Percentiles rank a stretch among this genome's conserved stretches.
Evolutionary conservation across 2,888 invertebrate genomes (phyloP).

Genomic region (Catocala nupta): DNA sequence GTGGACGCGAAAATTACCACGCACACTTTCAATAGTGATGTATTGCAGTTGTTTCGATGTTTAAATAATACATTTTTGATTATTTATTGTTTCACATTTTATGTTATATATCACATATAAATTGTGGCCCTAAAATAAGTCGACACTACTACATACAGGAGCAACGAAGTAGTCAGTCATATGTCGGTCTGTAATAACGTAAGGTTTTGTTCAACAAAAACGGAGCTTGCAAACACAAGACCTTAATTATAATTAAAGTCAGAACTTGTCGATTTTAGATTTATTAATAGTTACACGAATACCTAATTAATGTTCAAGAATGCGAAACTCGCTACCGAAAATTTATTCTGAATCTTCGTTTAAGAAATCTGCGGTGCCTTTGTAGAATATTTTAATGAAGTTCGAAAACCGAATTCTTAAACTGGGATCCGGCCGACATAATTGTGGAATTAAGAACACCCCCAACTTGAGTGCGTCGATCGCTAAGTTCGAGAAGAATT

Average conservation of each 20-base stretch:
- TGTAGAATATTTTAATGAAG: conserved; percentile 79
- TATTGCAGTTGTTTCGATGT: no score
- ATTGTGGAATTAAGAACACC: conserved; percentile 70
- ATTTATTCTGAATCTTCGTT: conserved; percentile 54
- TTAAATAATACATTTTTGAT: no score
- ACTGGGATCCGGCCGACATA: conserved; percentile 56
- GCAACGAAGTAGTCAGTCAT: no score
- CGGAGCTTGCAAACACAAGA: conserved; percentile 16
- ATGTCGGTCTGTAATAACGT: neutral
- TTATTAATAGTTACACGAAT: conserved; percentile 49
- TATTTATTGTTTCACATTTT: no score
- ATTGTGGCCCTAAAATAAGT: no score
- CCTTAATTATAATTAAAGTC: conserved; percentile 34
- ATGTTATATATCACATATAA: no score
- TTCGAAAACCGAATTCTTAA: conserved; percentile 64
- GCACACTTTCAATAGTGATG: no score
- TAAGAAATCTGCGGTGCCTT: conserved; percentile 60
- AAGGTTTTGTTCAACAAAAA: neutral
- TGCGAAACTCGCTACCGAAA: conserved; percentile 27
- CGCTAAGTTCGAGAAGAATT: conserved; percentile 34
- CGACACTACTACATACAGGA: no score
- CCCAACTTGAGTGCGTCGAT: conserved; percentile 56
- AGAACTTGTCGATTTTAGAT: conserved; percentile 41
- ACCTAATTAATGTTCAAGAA: conserved; percentile 44
- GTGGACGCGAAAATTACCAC: no score